These are phyloP conservation scores for Gracilinanus agilis DNA, from an alignment of 2,113 vertebrate species.

Conservation along the genomic window DNA sequence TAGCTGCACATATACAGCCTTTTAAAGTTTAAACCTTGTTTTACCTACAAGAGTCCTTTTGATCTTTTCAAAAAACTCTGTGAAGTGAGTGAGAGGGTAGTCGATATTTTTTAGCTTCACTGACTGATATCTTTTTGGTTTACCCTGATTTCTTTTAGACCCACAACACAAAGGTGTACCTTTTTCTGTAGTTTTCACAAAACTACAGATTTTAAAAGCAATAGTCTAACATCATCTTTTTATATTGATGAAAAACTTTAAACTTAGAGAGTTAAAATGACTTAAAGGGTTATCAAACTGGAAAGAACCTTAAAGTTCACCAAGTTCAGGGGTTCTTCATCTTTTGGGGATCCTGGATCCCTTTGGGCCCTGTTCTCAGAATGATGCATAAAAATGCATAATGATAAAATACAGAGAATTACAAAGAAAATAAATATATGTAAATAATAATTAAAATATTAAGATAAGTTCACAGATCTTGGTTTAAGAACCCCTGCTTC, in stretches of 20 bases:
- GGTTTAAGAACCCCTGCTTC: background rate
- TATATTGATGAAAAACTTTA: background rate
- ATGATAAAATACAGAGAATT: background rate
- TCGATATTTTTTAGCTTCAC: slow-evolving; percentile 19
- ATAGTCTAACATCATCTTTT: background rate
- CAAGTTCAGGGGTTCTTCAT: background rate
- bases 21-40: background rate
- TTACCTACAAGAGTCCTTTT: slow-evolving; percentile 10
- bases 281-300: background rate
- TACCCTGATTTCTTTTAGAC: background rate
- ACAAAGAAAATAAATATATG: background rate
- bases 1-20: background rate
- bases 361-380: background rate
- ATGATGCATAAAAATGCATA: background rate
- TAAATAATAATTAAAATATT: background rate
- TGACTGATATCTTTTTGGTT: slow-evolving; percentile 7
- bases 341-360: background rate
- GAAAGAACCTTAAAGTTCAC: background rate
- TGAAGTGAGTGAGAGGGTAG: slow-evolving; percentile 20
- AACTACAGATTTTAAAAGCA: background rate
- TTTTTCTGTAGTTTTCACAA: background rate
- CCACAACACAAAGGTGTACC: background rate
- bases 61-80: slow-evolving; percentile 27
- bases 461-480: background rate
- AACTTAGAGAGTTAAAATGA: background rate